phyloP scores from a whole-genome alignment of 2,113 vertebrate genomes.

The Mungos mungo region DNA sequence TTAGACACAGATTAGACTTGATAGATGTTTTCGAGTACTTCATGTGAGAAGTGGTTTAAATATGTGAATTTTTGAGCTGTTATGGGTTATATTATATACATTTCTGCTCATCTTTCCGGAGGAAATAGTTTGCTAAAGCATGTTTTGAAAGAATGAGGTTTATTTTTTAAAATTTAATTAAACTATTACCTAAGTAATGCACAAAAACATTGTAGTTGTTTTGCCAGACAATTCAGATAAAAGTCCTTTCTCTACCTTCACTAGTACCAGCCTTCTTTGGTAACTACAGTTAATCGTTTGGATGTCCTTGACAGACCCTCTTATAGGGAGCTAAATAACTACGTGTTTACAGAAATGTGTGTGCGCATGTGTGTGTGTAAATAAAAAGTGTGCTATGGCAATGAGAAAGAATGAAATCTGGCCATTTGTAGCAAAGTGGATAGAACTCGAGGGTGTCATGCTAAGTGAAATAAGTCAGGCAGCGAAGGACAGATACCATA shows the following conservation, averaged over 20 bases:
- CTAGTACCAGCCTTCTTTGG: background rate
- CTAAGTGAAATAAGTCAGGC: too few species aligned
- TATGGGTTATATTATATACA: background rate
- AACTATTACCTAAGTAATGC: background rate
- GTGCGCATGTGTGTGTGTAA: background rate
- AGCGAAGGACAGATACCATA: too few species aligned
- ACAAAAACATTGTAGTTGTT: background rate
- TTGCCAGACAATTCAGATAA: slow-evolving; percentile 17
- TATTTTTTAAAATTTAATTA: slow-evolving; percentile 2
- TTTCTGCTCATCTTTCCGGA: background rate
- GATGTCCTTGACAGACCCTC: background rate
- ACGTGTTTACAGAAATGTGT: background rate
- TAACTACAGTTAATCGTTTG: background rate
- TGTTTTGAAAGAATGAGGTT: slow-evolving; percentile 33
- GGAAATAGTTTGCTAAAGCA: slow-evolving; percentile 25
- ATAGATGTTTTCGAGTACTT: slow-evolving; percentile 24
- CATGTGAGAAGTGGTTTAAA: background rate
- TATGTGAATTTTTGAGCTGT: slow-evolving; percentile 18
- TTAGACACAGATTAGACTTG: background rate
- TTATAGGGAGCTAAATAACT: slow-evolving; percentile 12
- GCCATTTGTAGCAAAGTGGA: too few species aligned
- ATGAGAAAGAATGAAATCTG: too few species aligned
- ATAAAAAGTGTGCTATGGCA: background rate
- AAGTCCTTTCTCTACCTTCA: background rate
- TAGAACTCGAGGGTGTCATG: too few species aligned